A percentile compares a stretch with the other conserved stretches of the same genome.
phyloP scores from a whole-genome alignment of 2,797 vertebrate genomes.

The Zenarchopterus dispar region DNA sequence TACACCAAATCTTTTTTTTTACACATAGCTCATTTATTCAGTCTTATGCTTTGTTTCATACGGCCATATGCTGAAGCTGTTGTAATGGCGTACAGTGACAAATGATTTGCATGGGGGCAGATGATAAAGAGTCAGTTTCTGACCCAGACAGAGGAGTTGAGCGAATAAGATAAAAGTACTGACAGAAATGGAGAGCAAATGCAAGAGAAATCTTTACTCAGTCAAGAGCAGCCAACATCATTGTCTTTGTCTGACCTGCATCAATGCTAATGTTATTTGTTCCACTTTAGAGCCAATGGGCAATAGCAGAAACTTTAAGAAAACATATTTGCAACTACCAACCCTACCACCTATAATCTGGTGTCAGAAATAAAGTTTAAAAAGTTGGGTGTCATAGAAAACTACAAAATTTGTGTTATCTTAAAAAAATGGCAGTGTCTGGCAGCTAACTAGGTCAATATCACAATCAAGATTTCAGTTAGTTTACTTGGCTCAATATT shows the following conservation, averaged over 20 bases:
- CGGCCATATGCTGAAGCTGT: slow-evolving; percentile 1
- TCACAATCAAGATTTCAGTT: no score
- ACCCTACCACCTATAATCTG: no score
- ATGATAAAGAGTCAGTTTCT: slow-evolving; percentile 40
- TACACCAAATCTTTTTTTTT: background rate
- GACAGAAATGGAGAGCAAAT: slow-evolving; percentile 2
- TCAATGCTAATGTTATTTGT: slow-evolving; percentile 4
- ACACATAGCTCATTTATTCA: slow-evolving; percentile 8
- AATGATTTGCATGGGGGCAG: slow-evolving; percentile 31
- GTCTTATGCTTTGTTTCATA: slow-evolving; percentile 7
- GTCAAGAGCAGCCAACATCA: slow-evolving; percentile 27
- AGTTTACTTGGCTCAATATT: no score
- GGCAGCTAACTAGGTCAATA: no score
- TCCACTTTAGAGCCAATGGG: background rate
- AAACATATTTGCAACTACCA: no score
- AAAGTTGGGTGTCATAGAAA: no score
- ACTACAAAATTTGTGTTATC: no score
- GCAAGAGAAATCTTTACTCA: slow-evolving; percentile 18
- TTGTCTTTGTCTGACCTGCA: slow-evolving; percentile 15
- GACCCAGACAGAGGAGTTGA: slow-evolving; percentile 48
- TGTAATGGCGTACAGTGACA: slow-evolving; percentile 9
- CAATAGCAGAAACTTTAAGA: slow-evolving; percentile 11
- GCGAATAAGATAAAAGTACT: slow-evolving; percentile 13
- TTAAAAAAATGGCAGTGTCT: no score
- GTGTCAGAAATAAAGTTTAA: no score